Percentiles rank a stretch among this genome's conserved stretches.
Conservation (phyloP, 2,888 invertebrate genomes). For the Apantesis nais region DNA sequence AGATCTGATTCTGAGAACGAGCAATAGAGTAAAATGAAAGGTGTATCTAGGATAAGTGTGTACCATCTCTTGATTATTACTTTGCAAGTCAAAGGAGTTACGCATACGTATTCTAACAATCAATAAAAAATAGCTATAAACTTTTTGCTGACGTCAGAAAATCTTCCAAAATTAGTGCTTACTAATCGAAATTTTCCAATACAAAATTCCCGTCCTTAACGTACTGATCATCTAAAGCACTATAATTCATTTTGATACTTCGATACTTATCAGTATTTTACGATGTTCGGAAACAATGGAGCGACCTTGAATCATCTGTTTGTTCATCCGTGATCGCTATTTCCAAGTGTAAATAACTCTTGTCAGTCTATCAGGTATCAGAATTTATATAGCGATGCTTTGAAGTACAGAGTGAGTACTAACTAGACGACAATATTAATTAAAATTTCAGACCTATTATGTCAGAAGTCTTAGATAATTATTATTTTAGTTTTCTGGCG, state of each 20-base stretch:
- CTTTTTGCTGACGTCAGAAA: neutral
- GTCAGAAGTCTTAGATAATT: neutral
- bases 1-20: too few species aligned
- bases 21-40: too few species aligned
- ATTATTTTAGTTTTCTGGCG: neutral
- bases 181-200: constrained; percentile 3
- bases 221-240: constrained; percentile 28
- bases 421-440: neutral
- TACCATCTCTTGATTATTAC: too few species aligned
- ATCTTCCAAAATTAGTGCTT: neutral
- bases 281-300: constrained; percentile 44
- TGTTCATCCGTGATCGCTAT: constrained; percentile 57
- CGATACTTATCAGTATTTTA: constrained; percentile 26
- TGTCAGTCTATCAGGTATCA: constrained; percentile 48
- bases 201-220: neutral
- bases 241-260: constrained; percentile 25
- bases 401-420: neutral
- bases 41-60: too few species aligned
- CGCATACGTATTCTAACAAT: neutral
- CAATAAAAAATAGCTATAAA: neutral
- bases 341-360: constrained; percentile 42
- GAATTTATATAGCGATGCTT: constrained; percentile 14
- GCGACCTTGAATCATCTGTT: constrained; percentile 47
- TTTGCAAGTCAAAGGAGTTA: neutral
- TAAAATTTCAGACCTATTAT: neutral